A percentile compares a stretch with the other conserved stretches of the same genome.
These are phyloP conservation scores for Arizona elegans DNA, from an alignment of 2,113 vertebrate species.

Conservation along the genomic window DNA sequence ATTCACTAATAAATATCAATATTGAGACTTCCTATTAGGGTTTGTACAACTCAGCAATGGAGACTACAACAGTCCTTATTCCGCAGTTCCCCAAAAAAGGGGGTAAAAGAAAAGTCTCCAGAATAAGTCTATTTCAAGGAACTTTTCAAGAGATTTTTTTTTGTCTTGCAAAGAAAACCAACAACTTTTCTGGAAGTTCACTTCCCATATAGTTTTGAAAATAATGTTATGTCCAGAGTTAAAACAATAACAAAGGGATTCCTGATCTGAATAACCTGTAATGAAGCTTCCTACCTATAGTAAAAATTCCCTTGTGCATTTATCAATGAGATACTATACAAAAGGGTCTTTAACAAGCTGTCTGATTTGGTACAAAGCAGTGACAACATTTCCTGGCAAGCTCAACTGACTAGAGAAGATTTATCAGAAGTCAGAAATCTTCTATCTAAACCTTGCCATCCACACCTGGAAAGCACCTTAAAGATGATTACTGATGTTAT, in stretches of 20 bases:
- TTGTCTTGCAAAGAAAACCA: background rate
- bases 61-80: constrained; percentile 21
- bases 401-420: constrained; percentile 37
- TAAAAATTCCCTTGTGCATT: constrained; percentile 40
- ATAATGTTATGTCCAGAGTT: background rate
- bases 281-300: constrained; percentile 18
- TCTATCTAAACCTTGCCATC: constrained; percentile 37
- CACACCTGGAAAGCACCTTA: constrained; percentile 36
- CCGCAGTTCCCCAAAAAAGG: constrained; percentile 44
- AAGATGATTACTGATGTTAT: constrained; percentile 26
- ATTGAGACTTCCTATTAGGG: constrained; percentile 68
- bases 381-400: constrained; percentile 52
- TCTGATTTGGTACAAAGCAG: constrained; percentile 41
- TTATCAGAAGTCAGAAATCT: constrained; percentile 37
- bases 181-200: constrained; percentile 20
- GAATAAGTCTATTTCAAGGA: constrained; percentile 45
- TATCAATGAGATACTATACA: constrained; percentile 51
- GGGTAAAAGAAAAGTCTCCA: constrained; percentile 11
- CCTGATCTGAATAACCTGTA: constrained; percentile 19
- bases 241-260: constrained; percentile 1
- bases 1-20: constrained; percentile 71
- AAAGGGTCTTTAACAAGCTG: constrained; percentile 32
- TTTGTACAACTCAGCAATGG: constrained; percentile 53
- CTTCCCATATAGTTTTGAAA: background rate
- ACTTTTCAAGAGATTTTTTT: background rate